Percentiles rank a stretch among this genome's conserved stretches.
Conservation (phyloP, 2,113 vertebrate genomes). For the Mola mola region DNA sequence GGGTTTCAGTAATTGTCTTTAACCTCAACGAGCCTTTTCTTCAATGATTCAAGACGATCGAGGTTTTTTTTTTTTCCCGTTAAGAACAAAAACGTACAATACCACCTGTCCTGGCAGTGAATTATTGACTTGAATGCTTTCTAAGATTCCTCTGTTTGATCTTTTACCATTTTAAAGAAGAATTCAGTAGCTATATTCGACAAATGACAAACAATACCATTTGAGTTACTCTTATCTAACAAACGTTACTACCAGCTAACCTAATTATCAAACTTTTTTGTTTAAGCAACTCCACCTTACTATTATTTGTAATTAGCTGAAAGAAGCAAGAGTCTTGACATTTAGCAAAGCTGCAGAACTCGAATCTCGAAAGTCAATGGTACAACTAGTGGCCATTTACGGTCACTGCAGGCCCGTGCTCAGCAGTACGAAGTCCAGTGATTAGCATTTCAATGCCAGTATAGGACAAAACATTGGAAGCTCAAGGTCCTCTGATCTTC, state of each 20-base stretch:
- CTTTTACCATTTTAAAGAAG: conserved; percentile 44
- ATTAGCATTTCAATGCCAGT: conserved; percentile 48
- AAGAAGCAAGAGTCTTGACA: conserved; percentile 56
- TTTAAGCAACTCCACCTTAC: conserved; percentile 19
- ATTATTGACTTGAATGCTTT: conserved; percentile 46
- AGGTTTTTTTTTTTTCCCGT: conserved; percentile 18
- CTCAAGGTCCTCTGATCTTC: conserved; percentile 48
- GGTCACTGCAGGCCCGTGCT: conserved; percentile 61
- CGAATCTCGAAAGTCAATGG: conserved; percentile 58
- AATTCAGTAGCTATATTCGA: conserved; percentile 68
- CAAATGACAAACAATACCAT: conserved; percentile 55
- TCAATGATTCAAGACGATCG: conserved; percentile 42
- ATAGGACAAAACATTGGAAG: conserved; percentile 59
- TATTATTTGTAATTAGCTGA: conserved; percentile 36
- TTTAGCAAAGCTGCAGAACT: conserved; percentile 59
- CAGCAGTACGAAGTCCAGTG: conserved; percentile 69
- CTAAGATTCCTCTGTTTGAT: conserved; percentile 28
- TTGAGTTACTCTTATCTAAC: conserved; percentile 61
- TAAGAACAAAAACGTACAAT: conserved; percentile 39
- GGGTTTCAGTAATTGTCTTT: conserved; percentile 47
- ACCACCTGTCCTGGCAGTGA: conserved; percentile 67
- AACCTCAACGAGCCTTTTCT: conserved; percentile 30
- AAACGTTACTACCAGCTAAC: conserved; percentile 61
- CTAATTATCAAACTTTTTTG: conserved; percentile 29
- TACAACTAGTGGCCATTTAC: conserved; percentile 59